phyloP scores from a whole-genome alignment of 2,797 vertebrate genomes.

The Pristis pectinata region DNA sequence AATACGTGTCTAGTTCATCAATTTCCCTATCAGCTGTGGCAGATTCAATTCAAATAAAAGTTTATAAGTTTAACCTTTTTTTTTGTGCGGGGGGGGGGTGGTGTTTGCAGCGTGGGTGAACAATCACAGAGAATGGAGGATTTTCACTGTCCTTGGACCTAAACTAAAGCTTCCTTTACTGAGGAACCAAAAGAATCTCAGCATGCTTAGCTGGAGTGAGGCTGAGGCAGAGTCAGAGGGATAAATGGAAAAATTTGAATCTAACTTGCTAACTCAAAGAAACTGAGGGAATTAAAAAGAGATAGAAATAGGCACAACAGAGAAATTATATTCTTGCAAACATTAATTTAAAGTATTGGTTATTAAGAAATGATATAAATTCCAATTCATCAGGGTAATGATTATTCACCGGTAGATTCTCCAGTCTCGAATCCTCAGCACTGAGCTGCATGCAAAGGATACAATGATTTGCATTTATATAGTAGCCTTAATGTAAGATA shows the following conservation, averaged over 20 bases:
- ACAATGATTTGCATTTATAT: neutral
- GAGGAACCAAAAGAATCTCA: neutral
- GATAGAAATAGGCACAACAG: neutral
- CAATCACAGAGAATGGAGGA: neutral
- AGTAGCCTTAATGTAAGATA: neutral
- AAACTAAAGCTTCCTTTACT: neutral
- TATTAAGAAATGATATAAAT: neutral
- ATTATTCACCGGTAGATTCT: neutral
- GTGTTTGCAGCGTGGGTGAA: neutral
- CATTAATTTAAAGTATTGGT: neutral
- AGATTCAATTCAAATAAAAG: conserved; percentile 11
- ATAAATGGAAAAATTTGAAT: neutral
- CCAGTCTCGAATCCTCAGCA: neutral
- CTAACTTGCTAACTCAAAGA: neutral
- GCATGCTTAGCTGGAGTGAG: neutral
- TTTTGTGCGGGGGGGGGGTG: neutral
- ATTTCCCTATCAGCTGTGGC: conserved; percentile 3
- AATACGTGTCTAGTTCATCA: conserved; percentile 28
- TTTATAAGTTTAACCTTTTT: conserved; percentile 32
- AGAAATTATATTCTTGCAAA: neutral
- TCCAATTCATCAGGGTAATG: neutral
- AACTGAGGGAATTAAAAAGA: neutral
- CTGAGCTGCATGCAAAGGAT: neutral
- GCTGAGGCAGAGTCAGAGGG: neutral
- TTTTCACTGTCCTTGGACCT: neutral